Conservation (phyloP, 2,888 invertebrate genomes). For the Drosophila diplacantha region DNA sequence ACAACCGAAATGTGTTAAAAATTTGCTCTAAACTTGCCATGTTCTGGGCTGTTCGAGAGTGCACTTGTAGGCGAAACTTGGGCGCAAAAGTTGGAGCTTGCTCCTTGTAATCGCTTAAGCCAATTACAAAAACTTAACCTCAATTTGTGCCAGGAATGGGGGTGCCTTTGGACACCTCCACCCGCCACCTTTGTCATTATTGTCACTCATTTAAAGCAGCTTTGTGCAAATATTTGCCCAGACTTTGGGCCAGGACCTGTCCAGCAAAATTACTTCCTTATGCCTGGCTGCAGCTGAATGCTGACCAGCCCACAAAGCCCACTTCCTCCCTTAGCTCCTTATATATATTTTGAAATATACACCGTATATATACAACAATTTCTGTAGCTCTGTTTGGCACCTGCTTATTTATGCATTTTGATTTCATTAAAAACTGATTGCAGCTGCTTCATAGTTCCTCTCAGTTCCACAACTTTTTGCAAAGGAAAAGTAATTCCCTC, state of each 20-base stretch:
- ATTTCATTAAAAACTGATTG: conserved; percentile 64
- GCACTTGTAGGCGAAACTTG: conserved; percentile 29
- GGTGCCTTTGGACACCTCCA: conserved; percentile 4
- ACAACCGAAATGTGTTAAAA: conserved; percentile 23
- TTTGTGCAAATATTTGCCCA: conserved; percentile 41
- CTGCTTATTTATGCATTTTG: conserved; percentile 58
- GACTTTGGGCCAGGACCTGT: conserved; percentile 14
- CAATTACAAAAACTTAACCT: conserved; percentile 68
- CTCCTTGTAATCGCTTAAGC: conserved; percentile 60
- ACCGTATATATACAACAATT: neutral
- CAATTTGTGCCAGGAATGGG: conserved; percentile 42
- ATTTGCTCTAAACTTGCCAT: conserved; percentile 33
- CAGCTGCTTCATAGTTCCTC: conserved; percentile 43
- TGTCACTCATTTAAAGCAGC: conserved; percentile 51
- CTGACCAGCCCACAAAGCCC: conserved; percentile 4
- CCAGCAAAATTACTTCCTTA: conserved; percentile 36
- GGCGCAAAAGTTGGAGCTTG: conserved; percentile 40
- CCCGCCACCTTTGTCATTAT: conserved; percentile 21
- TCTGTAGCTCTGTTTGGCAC: neutral
- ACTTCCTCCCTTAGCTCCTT: neutral
- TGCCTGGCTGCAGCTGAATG: conserved; percentile 37
- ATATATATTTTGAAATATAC: neutral
- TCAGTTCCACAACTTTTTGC: conserved; percentile 33
- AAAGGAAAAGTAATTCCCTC: conserved; percentile 23
- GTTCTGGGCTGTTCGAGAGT: conserved; percentile 10